Conservation (phyloP, 2,113 vertebrate genomes). For the Synodontis membranacea region DNA sequence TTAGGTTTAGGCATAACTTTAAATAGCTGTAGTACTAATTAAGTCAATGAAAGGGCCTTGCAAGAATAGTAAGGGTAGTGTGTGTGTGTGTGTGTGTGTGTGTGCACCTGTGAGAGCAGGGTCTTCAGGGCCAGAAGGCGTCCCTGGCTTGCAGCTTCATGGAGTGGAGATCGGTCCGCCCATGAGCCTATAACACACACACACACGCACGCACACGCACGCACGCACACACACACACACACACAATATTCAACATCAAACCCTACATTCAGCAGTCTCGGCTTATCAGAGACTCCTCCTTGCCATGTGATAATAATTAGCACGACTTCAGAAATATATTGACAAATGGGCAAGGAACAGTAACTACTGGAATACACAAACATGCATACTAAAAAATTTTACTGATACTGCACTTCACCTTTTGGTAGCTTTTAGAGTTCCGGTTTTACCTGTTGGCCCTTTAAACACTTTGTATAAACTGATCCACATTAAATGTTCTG, state of each 20-base stretch:
- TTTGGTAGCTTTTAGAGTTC: no score
- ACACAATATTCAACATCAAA: slow-evolving; percentile 3
- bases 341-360: background rate
- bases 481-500: background rate
- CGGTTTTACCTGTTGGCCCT: background rate
- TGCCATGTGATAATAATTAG: background rate
- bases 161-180: slow-evolving; percentile 93
- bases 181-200: slow-evolving; percentile 81
- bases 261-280: background rate
- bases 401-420: no score
- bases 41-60: no score
- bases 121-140: slow-evolving; percentile 90
- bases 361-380: background rate
- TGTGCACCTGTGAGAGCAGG: slow-evolving; percentile 84
- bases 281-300: background rate
- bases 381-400: background rate
- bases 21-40: no score
- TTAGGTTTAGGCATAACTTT: no score
- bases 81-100: slow-evolving; percentile 5
- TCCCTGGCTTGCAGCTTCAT: slow-evolving; percentile 94
- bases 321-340: background rate
- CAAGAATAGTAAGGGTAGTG: no score
- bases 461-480: background rate
- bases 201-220: slow-evolving; percentile 41
- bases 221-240: slow-evolving; percentile 45